These are phyloP conservation scores for Tenodera sinensis DNA, from an alignment of 2,888 invertebrate genomes.

Conservation along the genomic window DNA sequence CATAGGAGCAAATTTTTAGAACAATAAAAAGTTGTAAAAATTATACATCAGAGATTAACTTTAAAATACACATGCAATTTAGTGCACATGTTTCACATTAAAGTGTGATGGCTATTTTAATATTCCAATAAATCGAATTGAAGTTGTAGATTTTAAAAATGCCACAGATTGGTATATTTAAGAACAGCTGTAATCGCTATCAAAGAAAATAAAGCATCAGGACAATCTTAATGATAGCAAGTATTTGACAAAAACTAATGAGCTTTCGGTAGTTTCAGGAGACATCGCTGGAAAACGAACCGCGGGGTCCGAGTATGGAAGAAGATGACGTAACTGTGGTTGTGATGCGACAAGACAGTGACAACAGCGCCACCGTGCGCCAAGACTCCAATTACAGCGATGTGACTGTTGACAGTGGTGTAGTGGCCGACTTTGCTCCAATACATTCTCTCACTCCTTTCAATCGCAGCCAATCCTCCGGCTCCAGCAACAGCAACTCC, in stretches of 20 bases:
- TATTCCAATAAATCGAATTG: too few species aligned
- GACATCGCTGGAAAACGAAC: slow-evolving; percentile 25
- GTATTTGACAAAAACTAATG: neutral
- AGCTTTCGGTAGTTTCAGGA: slow-evolving; percentile 26
- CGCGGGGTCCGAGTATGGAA: neutral
- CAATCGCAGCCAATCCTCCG: slow-evolving; percentile 18
- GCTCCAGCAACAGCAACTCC: neutral
- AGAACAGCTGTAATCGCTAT: too few species aligned
- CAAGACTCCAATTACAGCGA: slow-evolving; percentile 38
- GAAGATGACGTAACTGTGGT: neutral
- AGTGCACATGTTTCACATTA: too few species aligned
- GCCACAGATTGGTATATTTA: too few species aligned
- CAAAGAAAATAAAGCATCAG: too few species aligned
- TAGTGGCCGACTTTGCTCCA: slow-evolving; percentile 34
- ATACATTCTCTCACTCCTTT: neutral
- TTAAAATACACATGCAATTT: too few species aligned
- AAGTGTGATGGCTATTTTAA: too few species aligned
- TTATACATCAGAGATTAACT: too few species aligned
- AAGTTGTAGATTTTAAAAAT: too few species aligned
- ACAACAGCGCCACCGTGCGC: slow-evolving; percentile 28
- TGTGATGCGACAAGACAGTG: slow-evolving; percentile 17
- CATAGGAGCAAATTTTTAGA: too few species aligned
- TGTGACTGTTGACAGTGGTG: slow-evolving; percentile 37
- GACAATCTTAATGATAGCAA: too few species aligned
- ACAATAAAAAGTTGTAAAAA: too few species aligned